Base-by-base conservation (phyloP, 2,113 vertebrate species). In the Anoura caudifer region DNA sequence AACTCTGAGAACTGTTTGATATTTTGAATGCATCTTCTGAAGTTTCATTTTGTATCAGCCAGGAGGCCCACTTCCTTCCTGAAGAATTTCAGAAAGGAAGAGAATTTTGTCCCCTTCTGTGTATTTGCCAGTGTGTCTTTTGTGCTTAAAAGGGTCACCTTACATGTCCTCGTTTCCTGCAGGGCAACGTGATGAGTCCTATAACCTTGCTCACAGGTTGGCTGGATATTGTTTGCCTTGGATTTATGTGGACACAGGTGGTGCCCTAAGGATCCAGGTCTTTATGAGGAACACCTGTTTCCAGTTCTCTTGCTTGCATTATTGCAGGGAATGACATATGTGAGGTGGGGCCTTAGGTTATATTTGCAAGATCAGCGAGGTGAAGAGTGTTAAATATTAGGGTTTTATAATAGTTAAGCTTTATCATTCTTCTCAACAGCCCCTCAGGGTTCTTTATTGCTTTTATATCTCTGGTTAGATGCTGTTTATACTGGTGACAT, bases 231-330 rank as follows among this genome's bases (percentile, higher is more conserved):
- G 69, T 96, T 87, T 87, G 24, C 28, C 5, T 83, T 70, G 54
- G 47, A 96, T 94, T 95, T 89, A 93, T 94, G 75, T 67, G 91
- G 67, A 87, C 82, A 83, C 82, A 85, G 88, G 88, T 92, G 94
- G 84, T 79, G 67, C 65, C 87, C 87, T 82, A 2, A 33, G 91
- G 47, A 69, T n/a, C 95, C 79, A 76, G 73, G 54, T 36, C 33
- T 95, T 95, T 89, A 87, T 13, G 41, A 88, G 52, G 90, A 95
- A 93, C 73, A 94, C 72, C 87, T 96, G 91, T 52, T 83, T 83
- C 85, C 43, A 61, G 72, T 83, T 92, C 85, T 95, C 90, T 67
- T 45, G 67, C 73, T 54, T 41, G 11, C 24, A 11, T 75, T 81
- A 93, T 76, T 41, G 7, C 69, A 38, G 73, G 41, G 61, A 33